phyloP scores from a whole-genome alignment of 92 coral and sea anemone species.

The Epizoanthus scotinus region DNA sequence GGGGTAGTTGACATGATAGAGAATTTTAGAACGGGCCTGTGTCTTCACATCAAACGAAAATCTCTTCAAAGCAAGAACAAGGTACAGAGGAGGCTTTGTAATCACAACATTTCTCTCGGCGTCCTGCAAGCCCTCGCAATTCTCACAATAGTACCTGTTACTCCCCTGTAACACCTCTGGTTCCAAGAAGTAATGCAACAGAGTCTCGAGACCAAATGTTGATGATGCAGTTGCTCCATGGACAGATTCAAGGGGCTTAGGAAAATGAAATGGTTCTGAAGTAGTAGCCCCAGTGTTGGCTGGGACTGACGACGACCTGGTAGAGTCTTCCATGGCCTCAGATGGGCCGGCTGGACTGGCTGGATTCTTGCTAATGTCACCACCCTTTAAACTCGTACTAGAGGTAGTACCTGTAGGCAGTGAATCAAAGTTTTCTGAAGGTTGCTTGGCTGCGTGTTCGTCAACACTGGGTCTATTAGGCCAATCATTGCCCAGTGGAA shows the following conservation, averaged over 20 bases:
- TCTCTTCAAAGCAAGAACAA: constrained; percentile 85
- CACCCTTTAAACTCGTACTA: constrained; percentile 89
- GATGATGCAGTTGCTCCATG: constrained; percentile 48
- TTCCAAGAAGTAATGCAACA: constrained; percentile 88
- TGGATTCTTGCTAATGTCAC: constrained; percentile 74
- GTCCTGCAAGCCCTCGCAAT: constrained; percentile 85
- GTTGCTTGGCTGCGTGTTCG: constrained; percentile 28
- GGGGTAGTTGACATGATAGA: constrained; percentile 86
- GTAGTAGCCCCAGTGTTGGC: constrained; percentile 49
- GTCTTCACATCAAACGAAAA: constrained; percentile 86
- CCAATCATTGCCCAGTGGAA: constrained; percentile 71
- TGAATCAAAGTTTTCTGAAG: constrained; percentile 53
- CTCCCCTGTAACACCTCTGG: constrained; percentile 88
- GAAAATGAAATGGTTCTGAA: constrained; percentile 44
- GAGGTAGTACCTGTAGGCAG: constrained; percentile 38
- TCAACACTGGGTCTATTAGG: constrained; percentile 30
- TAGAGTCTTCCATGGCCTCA: constrained; percentile 50
- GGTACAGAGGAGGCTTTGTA: constrained; percentile 73
- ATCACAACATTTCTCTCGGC: constrained; percentile 92
- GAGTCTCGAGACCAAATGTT: constrained; percentile 72
- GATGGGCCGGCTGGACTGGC: constrained; percentile 51
- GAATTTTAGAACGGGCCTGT: constrained; percentile 88
- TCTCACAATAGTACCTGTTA: constrained; percentile 90
- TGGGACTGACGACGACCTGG: constrained; percentile 52
- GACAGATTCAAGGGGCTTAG: constrained; percentile 38